These are phyloP conservation scores for Epinephelus lanceolatus DNA, from an alignment of 2,113 vertebrate species.

Conservation along the genomic window DNA sequence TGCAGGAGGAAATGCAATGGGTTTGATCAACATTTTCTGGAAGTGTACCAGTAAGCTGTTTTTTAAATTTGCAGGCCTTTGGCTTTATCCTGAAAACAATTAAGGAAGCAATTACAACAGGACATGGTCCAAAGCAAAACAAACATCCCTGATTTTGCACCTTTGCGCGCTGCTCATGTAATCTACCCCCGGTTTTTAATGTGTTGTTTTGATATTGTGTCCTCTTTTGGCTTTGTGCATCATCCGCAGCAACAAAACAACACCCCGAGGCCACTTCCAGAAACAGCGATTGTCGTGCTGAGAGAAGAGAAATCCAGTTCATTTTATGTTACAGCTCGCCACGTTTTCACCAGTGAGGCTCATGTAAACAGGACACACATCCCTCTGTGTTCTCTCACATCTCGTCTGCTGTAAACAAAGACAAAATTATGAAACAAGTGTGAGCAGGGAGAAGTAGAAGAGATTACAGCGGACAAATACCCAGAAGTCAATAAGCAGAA, in stretches of 20 bases:
- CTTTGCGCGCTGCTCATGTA: constrained; percentile 30
- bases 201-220: constrained; percentile 45
- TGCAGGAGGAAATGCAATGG: constrained; percentile 11
- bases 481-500: constrained; percentile 26
- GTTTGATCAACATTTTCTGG: constrained; percentile 13
- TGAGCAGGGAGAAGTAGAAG: neutral
- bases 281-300: neutral
- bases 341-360: constrained; percentile 14
- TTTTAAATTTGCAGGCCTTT: constrained; percentile 13
- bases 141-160: constrained; percentile 15
- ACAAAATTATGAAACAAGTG: constrained; percentile 5
- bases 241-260: constrained; percentile 39
- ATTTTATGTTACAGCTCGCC: constrained; percentile 15
- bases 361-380: neutral
- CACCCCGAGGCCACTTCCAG: constrained; percentile 14
- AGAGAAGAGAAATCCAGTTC: constrained; percentile 24
- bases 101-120: constrained; percentile 24
- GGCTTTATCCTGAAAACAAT: constrained; percentile 26
- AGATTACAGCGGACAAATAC: constrained; percentile 30
- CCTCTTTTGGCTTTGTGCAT: constrained; percentile 37
- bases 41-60: constrained; percentile 24
- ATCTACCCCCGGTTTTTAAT: constrained; percentile 37
- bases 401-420: constrained; percentile 7
- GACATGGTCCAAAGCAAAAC: constrained; percentile 21
- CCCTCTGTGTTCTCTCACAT: neutral